Evolutionary conservation across 1,140 invertebrate genomes (phyloP).

Genomic region (Campoletis sonorensis): DNA sequence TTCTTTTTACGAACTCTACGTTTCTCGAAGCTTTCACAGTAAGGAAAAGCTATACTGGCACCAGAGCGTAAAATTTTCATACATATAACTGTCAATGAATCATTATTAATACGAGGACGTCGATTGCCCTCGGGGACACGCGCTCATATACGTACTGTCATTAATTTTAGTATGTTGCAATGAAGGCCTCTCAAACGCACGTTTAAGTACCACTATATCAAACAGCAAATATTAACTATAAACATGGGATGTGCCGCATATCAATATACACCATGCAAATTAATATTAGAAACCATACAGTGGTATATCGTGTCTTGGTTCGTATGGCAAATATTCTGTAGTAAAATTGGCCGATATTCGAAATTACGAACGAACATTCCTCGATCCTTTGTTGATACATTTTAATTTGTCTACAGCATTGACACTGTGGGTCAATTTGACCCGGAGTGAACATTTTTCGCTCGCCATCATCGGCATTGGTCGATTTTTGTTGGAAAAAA

Average conservation of each 20-base stretch:
- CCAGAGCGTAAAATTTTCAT: not conserved
- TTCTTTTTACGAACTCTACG: not conserved
- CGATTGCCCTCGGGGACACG: conserved; percentile 22
- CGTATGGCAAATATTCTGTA: not conserved
- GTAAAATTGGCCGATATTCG: too few species aligned
- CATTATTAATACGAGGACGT: conserved; percentile 33
- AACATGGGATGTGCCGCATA: not conserved
- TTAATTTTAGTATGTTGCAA: conserved; percentile 31
- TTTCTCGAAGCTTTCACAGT: not conserved
- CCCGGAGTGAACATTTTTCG: too few species aligned
- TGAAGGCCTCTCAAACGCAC: not conserved
- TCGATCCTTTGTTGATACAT: too few species aligned
- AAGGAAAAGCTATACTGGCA: not conserved
- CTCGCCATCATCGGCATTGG: too few species aligned
- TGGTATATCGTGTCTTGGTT: not conserved
- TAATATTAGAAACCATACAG: too few species aligned
- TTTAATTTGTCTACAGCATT: too few species aligned
- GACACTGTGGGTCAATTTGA: too few species aligned
- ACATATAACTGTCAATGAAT: conserved; percentile 7
- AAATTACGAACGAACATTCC: too few species aligned
- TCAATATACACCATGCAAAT: too few species aligned
- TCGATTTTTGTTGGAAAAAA: too few species aligned
- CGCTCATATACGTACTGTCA: not conserved
- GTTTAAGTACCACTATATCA: not conserved
- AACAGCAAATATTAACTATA: not conserved